Evolutionary conservation across 2,797 vertebrate genomes (phyloP), one percentile per base, ranked within the genome.

Genomic region (Falco rusticolus): DNA sequence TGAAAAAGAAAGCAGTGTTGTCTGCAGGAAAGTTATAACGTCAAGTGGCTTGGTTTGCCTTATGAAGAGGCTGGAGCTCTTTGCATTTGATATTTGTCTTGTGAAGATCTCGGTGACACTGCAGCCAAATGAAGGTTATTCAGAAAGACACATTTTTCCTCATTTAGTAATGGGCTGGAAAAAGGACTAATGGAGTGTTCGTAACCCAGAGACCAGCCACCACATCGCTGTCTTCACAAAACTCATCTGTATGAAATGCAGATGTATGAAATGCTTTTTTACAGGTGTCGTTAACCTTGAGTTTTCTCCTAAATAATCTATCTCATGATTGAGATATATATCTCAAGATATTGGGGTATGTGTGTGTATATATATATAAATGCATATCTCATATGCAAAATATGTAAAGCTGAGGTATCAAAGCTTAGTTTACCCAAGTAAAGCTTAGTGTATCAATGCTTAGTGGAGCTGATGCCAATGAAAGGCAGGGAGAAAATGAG

Each of bases 121-220:
- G 64, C 19, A 74, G 16, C 50, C 81, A 91, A n/a, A 70, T 69
- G 45, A 75, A 92, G 33, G 34, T 82, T 88, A 80, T 77, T 90
- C 31, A 82, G 79, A 96, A 95, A 93, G 72, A 78, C 47, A 64
- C 14, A 10, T 94, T 96, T 94, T 84, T 89, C 74, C 68, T 91
- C 29, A 59, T 64, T 93, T 87, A 90, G 47, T 84, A 94, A 91
- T 60, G 78, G 47, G 16, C 45, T 89, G 83, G 84, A 61, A 90
- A 90, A 95, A 84, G 51, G 59, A 24, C 39, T 79, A 93, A 94
- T 69, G 78, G 70, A 84, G 37, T 74, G 48, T 92, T 71, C 84
- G 72, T 81, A 80, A 80, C 26, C 29, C 61, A 75, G 68, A 87
- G 39, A 64, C 18, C 43, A 74, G 53, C 25, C 53, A 56, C 53